Evolutionary conservation across 2,888 invertebrate species (phyloP).

Genomic region (Mimachlamys varia): DNA sequence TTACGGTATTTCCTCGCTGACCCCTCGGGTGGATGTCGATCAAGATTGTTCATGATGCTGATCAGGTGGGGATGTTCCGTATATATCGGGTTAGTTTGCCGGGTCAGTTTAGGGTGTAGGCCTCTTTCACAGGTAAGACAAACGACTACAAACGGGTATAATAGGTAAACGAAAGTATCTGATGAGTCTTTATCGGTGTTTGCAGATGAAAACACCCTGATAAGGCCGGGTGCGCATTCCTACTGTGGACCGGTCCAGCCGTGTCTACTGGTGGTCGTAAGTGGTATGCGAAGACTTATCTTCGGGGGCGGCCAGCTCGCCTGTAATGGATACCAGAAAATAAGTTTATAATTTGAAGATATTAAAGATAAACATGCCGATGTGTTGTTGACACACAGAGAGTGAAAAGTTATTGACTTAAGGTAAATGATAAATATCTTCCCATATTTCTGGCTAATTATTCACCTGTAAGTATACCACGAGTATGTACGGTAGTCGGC

Average conservation of each 20-base stretch:
- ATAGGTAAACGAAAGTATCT: conserved; percentile 33
- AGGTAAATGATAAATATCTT: not conserved
- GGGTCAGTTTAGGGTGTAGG: conserved; percentile 32
- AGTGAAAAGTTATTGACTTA: conserved; percentile 7
- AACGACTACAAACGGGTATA: conserved; percentile 29
- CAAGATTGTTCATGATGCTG: conserved; percentile 48
- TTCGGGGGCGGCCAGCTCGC: not conserved
- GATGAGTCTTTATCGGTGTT: conserved; percentile 28
- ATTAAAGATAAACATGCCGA: conserved; percentile 28
- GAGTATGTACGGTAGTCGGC: not conserved
- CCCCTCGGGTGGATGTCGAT: conserved; percentile 51
- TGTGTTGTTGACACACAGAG: conserved; percentile 13
- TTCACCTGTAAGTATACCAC: not conserved
- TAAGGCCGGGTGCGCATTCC: conserved; percentile 36
- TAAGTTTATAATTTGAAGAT: conserved; percentile 30
- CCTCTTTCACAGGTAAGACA: conserved; percentile 36
- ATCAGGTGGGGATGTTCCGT: not conserved
- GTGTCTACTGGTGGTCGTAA: conserved; percentile 1
- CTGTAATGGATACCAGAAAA: conserved; percentile 31
- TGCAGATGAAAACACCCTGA: conserved; percentile 34
- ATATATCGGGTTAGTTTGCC: not conserved
- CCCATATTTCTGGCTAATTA: not conserved
- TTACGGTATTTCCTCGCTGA: conserved; percentile 49
- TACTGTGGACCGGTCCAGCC: conserved; percentile 2
- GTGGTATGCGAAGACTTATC: not conserved